Evolutionary conservation across 2,797 vertebrate genomes (phyloP).

Genomic region (Pampus argenteus): DNA sequence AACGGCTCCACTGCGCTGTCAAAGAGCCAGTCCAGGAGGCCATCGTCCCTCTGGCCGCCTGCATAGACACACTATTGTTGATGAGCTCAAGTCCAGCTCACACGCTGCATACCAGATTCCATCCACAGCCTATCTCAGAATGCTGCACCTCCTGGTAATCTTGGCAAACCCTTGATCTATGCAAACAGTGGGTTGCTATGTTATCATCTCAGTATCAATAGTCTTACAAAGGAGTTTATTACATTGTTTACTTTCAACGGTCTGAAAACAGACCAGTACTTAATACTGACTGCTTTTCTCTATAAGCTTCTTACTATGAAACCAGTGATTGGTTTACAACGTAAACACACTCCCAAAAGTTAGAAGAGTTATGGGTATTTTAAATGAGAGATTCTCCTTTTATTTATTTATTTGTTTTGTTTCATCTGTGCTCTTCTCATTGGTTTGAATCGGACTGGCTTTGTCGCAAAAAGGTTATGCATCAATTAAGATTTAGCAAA

Average conservation of each 20-base stretch:
- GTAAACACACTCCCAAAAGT: too few species aligned
- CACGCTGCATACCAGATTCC: slow-evolving; percentile 71
- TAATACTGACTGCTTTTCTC: slow-evolving; percentile 7
- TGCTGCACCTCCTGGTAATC: slow-evolving; percentile 78
- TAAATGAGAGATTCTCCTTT: too few species aligned
- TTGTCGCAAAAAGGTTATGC: too few species aligned
- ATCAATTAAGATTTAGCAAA: too few species aligned
- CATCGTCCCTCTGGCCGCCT: slow-evolving; percentile 44
- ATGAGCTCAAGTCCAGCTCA: slow-evolving; percentile 61
- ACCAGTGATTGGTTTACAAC: too few species aligned
- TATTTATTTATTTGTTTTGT: too few species aligned
- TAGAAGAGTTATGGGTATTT: too few species aligned
- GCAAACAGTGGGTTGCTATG: slow-evolving; percentile 71
- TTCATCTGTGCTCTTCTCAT: too few species aligned
- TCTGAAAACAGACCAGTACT: slow-evolving; percentile 36
- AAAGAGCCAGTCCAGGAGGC: slow-evolving; percentile 45
- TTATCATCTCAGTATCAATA: slow-evolving; percentile 68
- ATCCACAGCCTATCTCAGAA: slow-evolving; percentile 77
- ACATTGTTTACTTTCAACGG: slow-evolving; percentile 57
- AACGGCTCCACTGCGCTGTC: slow-evolving; percentile 34
- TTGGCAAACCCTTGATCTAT: slow-evolving; percentile 77
- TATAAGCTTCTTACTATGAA: too few species aligned
- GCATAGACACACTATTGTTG: slow-evolving; percentile 75
- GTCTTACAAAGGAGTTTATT: slow-evolving; percentile 42
- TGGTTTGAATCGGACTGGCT: too few species aligned